Conservation (phyloP, 2,888 invertebrate genomes). For the Callyntrura sp. region DNA sequence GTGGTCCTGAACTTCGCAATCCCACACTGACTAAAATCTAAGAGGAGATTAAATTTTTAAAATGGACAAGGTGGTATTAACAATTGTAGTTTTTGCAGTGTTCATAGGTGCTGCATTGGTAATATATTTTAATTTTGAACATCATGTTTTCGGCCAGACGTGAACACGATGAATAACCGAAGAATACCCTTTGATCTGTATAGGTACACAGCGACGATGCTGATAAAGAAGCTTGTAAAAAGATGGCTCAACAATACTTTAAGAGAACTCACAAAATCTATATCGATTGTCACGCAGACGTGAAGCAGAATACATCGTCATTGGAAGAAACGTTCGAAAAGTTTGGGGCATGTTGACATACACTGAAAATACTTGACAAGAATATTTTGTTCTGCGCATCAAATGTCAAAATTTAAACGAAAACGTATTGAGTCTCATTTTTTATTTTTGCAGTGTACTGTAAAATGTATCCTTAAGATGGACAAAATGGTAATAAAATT, state of each 20-base stretch:
- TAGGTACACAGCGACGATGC: conserved; percentile 47
- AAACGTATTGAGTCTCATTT: neutral
- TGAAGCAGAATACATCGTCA: conserved; percentile 56
- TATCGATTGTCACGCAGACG: conserved; percentile 78
- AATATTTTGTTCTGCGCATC: neutral
- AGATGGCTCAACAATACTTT: conserved; percentile 69
- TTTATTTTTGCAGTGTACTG: conserved; percentile 69
- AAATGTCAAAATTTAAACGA: conserved; percentile 6
- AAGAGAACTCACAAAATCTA: conserved; percentile 69
- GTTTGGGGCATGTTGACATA: conserved; percentile 79
- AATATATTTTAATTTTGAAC: conserved; percentile 3
- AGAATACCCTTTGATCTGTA: neutral
- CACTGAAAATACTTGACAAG: too few relatives aligned
- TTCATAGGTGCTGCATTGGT: conserved; percentile 28
- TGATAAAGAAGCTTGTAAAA: conserved; percentile 73
- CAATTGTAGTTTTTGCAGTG: neutral
- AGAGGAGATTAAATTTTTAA: too few relatives aligned
- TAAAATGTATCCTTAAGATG: conserved; percentile 77
- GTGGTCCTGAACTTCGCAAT: too few relatives aligned
- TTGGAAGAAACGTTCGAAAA: conserved; percentile 76
- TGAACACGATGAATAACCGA: too few relatives aligned
- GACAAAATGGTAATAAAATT: conserved; percentile 74
- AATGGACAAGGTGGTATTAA: neutral
- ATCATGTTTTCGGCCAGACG: too few relatives aligned
- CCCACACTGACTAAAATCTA: too few relatives aligned